phyloP scores from a whole-genome alignment of 2,888 invertebrate species.

The Orthonevra nobilis region DNA sequence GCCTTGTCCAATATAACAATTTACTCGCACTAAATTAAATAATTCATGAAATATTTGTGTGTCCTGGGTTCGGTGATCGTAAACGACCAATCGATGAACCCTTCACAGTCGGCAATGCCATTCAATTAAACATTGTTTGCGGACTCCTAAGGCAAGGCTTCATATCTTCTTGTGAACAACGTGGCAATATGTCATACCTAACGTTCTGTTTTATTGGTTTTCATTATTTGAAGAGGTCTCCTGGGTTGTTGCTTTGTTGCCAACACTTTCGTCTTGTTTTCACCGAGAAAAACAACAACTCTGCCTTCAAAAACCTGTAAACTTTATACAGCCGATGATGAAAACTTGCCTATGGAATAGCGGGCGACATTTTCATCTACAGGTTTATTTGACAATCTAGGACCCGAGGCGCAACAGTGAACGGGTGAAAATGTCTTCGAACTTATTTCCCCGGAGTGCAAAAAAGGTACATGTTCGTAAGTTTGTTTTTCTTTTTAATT shows the following conservation, averaged over 20 bases:
- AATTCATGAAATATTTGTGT: conserved; percentile 17
- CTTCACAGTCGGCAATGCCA: neutral
- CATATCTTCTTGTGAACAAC: neutral
- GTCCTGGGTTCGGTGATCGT: neutral
- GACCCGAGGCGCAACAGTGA: too few relatives aligned
- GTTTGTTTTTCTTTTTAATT: conserved; percentile 8
- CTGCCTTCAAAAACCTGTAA: too few relatives aligned
- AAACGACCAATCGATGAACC: conserved; percentile 30
- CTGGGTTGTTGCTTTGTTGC: neutral
- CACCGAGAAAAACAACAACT: too few relatives aligned
- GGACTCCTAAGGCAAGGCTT: conserved; percentile 18
- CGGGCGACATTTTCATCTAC: too few relatives aligned
- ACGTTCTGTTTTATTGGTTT: neutral
- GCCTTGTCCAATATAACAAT: conserved; percentile 5
- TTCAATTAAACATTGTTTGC: conserved; percentile 34
- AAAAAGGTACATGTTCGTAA: neutral
- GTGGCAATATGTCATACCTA: neutral
- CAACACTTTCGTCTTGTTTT: conserved; percentile 9
- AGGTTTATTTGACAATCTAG: too few relatives aligned
- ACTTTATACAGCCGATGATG: neutral
- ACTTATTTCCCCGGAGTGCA: too few relatives aligned
- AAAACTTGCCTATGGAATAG: neutral
- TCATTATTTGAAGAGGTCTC: conserved; percentile 16
- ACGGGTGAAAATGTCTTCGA: too few relatives aligned
- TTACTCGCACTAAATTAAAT: neutral